These are phyloP conservation scores for Macroramphosus scolopax DNA, from an alignment of 2,797 vertebrate species.

Conservation along the genomic window DNA sequence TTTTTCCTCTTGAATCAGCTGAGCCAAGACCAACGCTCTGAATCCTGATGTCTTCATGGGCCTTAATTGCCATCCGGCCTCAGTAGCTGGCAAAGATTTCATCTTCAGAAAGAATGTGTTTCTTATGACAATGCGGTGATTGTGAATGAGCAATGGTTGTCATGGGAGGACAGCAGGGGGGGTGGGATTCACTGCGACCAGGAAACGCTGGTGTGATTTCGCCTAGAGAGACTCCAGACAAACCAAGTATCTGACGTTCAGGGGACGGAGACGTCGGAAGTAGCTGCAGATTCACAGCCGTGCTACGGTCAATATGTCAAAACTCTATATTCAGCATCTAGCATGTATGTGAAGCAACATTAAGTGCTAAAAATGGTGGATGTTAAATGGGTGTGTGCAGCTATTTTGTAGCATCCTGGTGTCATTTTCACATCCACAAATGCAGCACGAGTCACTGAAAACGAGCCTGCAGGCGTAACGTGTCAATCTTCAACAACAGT, in stretches of 20 bases:
- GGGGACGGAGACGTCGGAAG: no score
- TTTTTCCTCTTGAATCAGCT: conserved; percentile 40
- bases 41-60: conserved; percentile 42
- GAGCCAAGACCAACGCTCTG: conserved; percentile 21
- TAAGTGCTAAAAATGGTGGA: conserved; percentile 2
- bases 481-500: no score
- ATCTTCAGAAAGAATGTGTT: conserved; percentile 31
- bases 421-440: no score
- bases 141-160: conserved; percentile 49
- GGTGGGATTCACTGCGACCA: conserved; percentile 37
- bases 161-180: conserved; percentile 44
- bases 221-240: conserved; percentile 19
- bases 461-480: no score
- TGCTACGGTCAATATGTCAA: no score
- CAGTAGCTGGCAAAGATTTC: conserved; percentile 42
- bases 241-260: conserved; percentile 4
- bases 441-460: no score
- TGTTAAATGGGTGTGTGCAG: no score
- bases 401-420: no score
- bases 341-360: no score
- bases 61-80: conserved; percentile 34
- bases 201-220: conserved; percentile 15
- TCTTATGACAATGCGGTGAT: conserved; percentile 34
- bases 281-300: no score
- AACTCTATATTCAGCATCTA: no score